phyloP scores from a whole-genome alignment of 2,797 vertebrate genomes.

The Crocodylus rhombifer region DNA sequence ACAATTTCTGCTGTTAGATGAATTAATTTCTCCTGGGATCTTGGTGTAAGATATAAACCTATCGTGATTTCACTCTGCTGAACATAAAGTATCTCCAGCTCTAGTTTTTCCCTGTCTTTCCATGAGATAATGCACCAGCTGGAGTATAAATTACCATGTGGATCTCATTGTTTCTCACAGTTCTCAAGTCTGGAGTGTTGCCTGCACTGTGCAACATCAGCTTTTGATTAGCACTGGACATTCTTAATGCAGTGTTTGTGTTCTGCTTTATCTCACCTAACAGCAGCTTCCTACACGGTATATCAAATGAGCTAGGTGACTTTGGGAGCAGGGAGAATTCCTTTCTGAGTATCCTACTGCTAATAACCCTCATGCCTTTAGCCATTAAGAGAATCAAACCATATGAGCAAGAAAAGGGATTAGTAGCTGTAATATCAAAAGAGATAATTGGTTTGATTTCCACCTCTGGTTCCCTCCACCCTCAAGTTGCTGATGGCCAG shows the following conservation, averaged over 20 bases:
- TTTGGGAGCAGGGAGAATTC: accelerated
- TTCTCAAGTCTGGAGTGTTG: not conserved
- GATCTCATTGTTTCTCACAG: conserved; percentile 61
- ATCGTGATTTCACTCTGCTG: conserved; percentile 38
- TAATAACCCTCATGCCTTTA: not conserved
- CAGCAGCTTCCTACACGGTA: not conserved
- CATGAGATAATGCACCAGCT: conserved; percentile 51
- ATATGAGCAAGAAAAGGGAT: not conserved
- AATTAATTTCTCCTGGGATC: conserved; percentile 60
- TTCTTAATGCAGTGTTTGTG: not conserved
- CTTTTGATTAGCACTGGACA: not conserved
- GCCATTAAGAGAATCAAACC: accelerated
- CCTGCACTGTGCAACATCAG: not conserved
- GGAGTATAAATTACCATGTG: not conserved
- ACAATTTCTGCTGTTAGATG: conserved; percentile 64
- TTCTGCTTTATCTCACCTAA: conserved; percentile 29
- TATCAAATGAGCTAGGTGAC: accelerated
- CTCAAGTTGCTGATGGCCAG: not conserved
- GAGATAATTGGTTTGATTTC: not conserved
- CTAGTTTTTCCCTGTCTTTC: not conserved
- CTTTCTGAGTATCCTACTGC: accelerated
- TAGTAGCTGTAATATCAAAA: accelerated
- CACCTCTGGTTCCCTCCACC: not conserved
- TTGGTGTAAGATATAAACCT: conserved; percentile 43
- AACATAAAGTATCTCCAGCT: conserved; percentile 44